These are phyloP conservation scores for Erebia palarica DNA, from an alignment of 2,888 invertebrate species.

Conservation along the genomic window DNA sequence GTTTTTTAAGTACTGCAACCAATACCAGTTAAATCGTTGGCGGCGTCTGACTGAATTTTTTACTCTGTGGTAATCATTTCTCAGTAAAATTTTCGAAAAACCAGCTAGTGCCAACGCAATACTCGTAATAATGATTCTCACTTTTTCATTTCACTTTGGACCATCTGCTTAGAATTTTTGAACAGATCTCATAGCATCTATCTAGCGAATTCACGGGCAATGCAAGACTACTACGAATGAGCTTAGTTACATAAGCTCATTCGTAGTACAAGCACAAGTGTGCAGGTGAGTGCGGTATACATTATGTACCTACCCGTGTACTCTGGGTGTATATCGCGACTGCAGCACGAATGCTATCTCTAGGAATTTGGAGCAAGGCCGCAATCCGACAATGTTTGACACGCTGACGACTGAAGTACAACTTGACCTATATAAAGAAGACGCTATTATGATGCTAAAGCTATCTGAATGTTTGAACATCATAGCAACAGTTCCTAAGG, in stretches of 20 bases:
- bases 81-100: too few relatives aligned
- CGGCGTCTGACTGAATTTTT: too few relatives aligned
- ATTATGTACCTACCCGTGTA: background rate
- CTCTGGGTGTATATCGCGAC: conserved; percentile 1
- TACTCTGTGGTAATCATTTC: too few relatives aligned
- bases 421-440: conserved; percentile 23
- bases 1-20: too few relatives aligned
- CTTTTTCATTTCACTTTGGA: too few relatives aligned
- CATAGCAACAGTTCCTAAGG: too few relatives aligned
- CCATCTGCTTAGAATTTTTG: background rate
- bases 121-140: too few relatives aligned
- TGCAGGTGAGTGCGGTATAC: conserved; percentile 11
- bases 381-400: conserved; percentile 23
- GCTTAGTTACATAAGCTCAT: background rate
- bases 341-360: conserved; percentile 22
- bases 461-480: conserved; percentile 3
- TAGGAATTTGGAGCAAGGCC: conserved; percentile 24
- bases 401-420: conserved; percentile 17
- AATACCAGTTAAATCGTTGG: too few relatives aligned
- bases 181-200: background rate
- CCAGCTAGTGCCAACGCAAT: too few relatives aligned
- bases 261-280: too few relatives aligned
- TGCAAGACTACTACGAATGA: conserved; percentile 14
- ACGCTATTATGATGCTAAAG: conserved; percentile 14
- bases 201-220: conserved; percentile 1